Base-by-base conservation (phyloP, 23 tunicate species). In the Trididemnum clinides region DNA sequence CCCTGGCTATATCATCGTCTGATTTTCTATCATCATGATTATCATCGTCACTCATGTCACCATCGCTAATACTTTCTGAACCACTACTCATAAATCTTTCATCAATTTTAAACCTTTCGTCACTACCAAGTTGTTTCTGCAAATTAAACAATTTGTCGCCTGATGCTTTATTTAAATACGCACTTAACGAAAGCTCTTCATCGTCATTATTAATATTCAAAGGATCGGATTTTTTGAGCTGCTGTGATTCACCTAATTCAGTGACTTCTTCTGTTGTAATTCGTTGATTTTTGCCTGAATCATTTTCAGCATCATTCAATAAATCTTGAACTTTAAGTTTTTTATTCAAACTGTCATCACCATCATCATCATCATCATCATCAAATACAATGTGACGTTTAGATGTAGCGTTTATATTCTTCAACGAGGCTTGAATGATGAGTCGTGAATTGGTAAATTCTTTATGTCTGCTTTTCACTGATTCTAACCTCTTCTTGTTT, bases 21-120 rank as follows among this genome's bases (percentile, higher is more conserved):
- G 25, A 32, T 2, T 32, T 33, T 32, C 2, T 31, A 26, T 30
- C 22, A 34, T 85, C 82, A 59, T 50, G 38, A 37, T 37, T 28
- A 2, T 20, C 49, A 29, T 86, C 22, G 3, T 3, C 66, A 3
- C 25, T 10, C 5, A 5, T 59, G 25, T 59, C 22, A 10, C 25
- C 3, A 59, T 59, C 66, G 22, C 5, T 59, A 10, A 12, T n/a
- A 19, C 5, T n/a, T 4, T 12, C 25, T 19, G 20, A 4, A n/a
- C 22, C 25, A 28, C 25, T 12, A 10, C 22, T 71, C 34, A 65
- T 78, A 86, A 86, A 86, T 31, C 90, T 38, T 28, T 86, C 90
- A 76, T 86, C 90, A 27, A 86, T 64, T 50, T 86, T 86, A 64
- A 86, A 86, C 25, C 90, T 34, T 1, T 26, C 34, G 30, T 86